phyloP scores from a whole-genome alignment of 2,797 vertebrate species.

The Echiichthys vipera region DNA sequence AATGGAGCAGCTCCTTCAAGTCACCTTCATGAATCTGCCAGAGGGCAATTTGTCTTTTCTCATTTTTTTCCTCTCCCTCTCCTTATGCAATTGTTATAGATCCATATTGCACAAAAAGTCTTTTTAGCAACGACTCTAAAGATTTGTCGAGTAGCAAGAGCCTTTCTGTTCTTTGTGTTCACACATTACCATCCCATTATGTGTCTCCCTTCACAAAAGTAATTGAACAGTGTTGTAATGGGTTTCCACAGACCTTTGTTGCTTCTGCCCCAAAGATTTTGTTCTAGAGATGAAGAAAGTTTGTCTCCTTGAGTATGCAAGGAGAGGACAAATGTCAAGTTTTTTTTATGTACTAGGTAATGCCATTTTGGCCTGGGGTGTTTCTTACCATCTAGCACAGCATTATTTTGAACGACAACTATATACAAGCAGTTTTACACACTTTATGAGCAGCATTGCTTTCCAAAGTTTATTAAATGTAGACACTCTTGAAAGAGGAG shows the following conservation, averaged over 20 bases:
- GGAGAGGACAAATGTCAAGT: constrained; percentile 39
- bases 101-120: constrained; percentile 68
- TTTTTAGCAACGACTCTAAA: constrained; percentile 68
- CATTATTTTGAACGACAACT: background rate
- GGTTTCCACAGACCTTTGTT: constrained; percentile 63
- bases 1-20: constrained; percentile 81
- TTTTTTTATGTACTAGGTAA: constrained; percentile 23
- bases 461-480: constrained; percentile 54
- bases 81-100: constrained; percentile 82
- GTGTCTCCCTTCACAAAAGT: constrained; percentile 68
- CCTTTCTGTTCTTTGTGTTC: constrained; percentile 73
- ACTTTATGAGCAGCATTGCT: constrained; percentile 52
- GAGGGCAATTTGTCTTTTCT: constrained; percentile 72
- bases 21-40: constrained; percentile 79
- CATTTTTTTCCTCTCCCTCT: constrained; percentile 63
- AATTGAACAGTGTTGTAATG: constrained; percentile 64
- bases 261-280: constrained; percentile 43
- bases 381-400: constrained; percentile 25
- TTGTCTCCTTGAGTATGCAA: constrained; percentile 26
- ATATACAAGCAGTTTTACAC: background rate
- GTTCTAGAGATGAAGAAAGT: constrained; percentile 29
- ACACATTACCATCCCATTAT: constrained; percentile 80
- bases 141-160: constrained; percentile 72
- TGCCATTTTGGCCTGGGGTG: constrained; percentile 27
- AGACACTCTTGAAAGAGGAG: constrained; percentile 25